Percentiles rank a stretch among this genome's conserved stretches.
Conservation (phyloP, 1,140 invertebrate species). For the Mycetomoellerius zeteki region DNA sequence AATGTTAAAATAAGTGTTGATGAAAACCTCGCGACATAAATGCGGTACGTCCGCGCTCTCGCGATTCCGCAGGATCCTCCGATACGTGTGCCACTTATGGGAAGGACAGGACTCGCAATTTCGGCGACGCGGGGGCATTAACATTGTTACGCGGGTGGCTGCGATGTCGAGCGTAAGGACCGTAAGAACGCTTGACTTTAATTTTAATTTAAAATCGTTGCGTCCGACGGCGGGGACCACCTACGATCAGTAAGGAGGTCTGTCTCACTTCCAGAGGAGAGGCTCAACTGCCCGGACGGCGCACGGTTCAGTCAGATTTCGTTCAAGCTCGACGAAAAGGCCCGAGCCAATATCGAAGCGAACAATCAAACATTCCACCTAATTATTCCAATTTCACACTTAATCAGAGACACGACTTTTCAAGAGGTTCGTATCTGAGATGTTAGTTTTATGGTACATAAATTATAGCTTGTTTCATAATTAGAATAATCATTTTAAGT, state of each 20-base stretch:
- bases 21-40: constrained; percentile 51
- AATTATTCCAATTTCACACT: constrained; percentile 35
- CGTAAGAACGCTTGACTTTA: constrained; percentile 83
- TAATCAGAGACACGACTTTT: not conserved
- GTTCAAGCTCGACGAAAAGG: constrained; percentile 66
- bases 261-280: constrained; percentile 73
- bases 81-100: constrained; percentile 26
- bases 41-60: constrained; percentile 27
- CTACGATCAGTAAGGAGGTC: constrained; percentile 81
- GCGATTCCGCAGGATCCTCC: constrained; percentile 23
- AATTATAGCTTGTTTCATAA: constrained; percentile 5
- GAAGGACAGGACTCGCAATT: constrained; percentile 76
- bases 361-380: constrained; percentile 53
- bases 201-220: constrained; percentile 86
- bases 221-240: constrained; percentile 82
- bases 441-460: not conserved
- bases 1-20: constrained; percentile 59
- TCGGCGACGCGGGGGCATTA: constrained; percentile 80
- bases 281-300: constrained; percentile 63
- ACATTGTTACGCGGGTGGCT: constrained; percentile 83
- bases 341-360: constrained; percentile 68
- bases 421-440: not conserved
- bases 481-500: not conserved
- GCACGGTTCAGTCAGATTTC: constrained; percentile 69
- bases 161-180: constrained; percentile 77